Conservation (phyloP, 2,797 vertebrate species). For the Sebastes paucispinis region DNA sequence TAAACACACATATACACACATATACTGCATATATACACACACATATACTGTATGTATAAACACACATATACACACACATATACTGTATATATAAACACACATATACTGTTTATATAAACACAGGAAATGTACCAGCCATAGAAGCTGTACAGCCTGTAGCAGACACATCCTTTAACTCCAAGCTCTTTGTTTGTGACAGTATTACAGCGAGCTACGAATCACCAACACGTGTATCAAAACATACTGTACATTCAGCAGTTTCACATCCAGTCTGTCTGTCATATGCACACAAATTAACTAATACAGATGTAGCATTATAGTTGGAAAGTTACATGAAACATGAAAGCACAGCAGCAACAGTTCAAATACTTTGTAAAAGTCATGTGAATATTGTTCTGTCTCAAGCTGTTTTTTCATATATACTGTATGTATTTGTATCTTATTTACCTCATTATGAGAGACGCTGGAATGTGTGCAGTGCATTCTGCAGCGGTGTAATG, state of each 20-base stretch:
- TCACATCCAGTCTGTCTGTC: neutral
- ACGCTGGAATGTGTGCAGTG: neutral
- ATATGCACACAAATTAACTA: too few species aligned
- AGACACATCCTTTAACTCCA: neutral
- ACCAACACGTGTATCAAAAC: neutral
- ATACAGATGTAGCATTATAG: neutral
- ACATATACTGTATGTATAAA: too few species aligned
- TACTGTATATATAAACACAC: neutral
- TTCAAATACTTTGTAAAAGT: neutral
- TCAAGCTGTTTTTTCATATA: neutral
- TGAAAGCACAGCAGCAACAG: neutral
- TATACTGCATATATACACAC: too few species aligned
- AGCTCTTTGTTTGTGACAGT: neutral
- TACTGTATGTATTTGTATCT: neutral
- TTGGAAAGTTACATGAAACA: neutral
- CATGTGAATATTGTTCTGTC: too few species aligned
- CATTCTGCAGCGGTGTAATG: neutral
- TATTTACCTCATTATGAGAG: slow-evolving; percentile 52
- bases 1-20: too few species aligned
- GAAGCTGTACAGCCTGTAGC: neutral
- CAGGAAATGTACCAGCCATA: neutral
- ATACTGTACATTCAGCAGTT: neutral
- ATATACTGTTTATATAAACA: neutral
- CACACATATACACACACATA: too few species aligned
- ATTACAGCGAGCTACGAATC: neutral